Evolutionary conservation across 2,797 vertebrate genomes (phyloP).

Genomic region (Poeciliopsis presidionis): DNA sequence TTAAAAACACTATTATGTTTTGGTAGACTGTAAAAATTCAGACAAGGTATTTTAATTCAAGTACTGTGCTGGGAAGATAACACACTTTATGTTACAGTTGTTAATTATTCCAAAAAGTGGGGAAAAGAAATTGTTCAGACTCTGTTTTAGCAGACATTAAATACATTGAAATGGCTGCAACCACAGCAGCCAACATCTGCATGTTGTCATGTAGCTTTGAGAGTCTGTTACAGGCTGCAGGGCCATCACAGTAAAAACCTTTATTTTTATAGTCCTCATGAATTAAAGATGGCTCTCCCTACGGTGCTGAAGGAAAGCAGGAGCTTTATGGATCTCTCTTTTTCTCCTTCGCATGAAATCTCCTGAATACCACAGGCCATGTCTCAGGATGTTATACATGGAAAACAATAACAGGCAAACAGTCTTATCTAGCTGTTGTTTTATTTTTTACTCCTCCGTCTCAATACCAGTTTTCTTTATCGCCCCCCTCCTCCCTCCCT

Average conservation of each 20-base stretch:
- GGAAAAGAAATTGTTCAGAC: slow-evolving; percentile 22
- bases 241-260: slow-evolving; percentile 73
- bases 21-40: not conserved
- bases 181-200: slow-evolving; percentile 64
- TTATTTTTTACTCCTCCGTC: slow-evolving; percentile 42
- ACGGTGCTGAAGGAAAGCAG: slow-evolving; percentile 63
- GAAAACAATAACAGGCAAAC: slow-evolving; percentile 74
- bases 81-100: not conserved
- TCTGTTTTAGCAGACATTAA: slow-evolving; percentile 48
- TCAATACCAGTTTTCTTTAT: slow-evolving; percentile 32
- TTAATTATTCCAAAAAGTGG: not conserved
- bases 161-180: slow-evolving; percentile 43
- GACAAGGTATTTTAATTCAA: not conserved
- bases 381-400: slow-evolving; percentile 75
- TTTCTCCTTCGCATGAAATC: slow-evolving; percentile 71
- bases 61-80: not conserved
- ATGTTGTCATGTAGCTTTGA: slow-evolving; percentile 51
- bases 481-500: not conserved
- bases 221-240: slow-evolving; percentile 73
- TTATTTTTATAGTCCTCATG: slow-evolving; percentile 81
- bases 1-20: not conserved
- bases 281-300: slow-evolving; percentile 81
- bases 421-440: slow-evolving; percentile 58
- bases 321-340: slow-evolving; percentile 69
- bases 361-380: slow-evolving; percentile 71